Percentiles rank a stretch among this genome's conserved stretches.
phyloP scores from a whole-genome alignment of 2,797 vertebrate genomes.

The Rhynchonycteris naso region DNA sequence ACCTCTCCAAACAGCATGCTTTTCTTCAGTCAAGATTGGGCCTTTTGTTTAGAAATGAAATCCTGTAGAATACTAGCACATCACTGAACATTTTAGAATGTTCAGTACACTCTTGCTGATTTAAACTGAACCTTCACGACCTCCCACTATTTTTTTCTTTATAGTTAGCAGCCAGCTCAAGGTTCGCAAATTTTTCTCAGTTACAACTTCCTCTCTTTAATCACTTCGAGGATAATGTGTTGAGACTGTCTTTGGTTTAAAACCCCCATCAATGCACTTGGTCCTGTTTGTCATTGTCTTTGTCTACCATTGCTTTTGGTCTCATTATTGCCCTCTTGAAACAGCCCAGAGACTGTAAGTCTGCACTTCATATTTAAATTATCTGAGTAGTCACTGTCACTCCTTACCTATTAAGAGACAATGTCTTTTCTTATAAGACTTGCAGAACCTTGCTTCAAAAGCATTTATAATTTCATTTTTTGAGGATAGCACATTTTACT shows the following conservation, averaged over 20 bases:
- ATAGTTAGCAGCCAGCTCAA: background rate
- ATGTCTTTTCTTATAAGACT: too few relatives aligned
- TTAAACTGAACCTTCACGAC: background rate
- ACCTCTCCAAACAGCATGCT: background rate
- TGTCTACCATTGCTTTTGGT: background rate
- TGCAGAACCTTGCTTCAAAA: too few relatives aligned
- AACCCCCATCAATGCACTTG: background rate
- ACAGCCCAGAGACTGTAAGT: background rate
- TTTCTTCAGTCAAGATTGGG: constrained; percentile 31
- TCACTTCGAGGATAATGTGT: background rate
- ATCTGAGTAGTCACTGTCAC: background rate
- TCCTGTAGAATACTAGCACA: background rate
- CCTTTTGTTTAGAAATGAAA: constrained; percentile 33
- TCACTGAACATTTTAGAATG: background rate
- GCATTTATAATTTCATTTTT: too few relatives aligned
- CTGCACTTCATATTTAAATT: too few relatives aligned
- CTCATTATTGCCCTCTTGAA: background rate
- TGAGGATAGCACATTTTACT: too few relatives aligned
- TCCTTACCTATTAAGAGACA: too few relatives aligned
- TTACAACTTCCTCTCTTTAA: background rate
- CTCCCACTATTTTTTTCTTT: background rate
- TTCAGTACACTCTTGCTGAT: background rate
- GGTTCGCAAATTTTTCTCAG: background rate
- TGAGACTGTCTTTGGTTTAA: background rate
- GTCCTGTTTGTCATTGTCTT: background rate